phyloP scores from a whole-genome alignment of 2,888 invertebrate species.

The Thalpophila matura region DNA sequence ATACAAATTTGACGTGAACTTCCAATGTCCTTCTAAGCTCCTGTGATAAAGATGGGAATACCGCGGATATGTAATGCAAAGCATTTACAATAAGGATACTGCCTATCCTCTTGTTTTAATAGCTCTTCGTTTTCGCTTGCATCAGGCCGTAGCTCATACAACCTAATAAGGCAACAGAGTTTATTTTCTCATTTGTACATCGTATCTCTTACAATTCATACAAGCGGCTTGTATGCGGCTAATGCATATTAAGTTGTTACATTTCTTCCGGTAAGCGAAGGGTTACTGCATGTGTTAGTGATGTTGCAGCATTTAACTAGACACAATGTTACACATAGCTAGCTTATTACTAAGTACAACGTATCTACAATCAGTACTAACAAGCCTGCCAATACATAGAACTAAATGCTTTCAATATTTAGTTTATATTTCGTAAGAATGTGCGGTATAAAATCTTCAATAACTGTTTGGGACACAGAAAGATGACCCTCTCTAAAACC shows the following conservation, averaged over 20 bases:
- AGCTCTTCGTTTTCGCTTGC: too few relatives aligned
- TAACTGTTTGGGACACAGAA: too few relatives aligned
- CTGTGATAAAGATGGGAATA: too few relatives aligned
- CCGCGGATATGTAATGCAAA: too few relatives aligned
- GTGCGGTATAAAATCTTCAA: too few relatives aligned
- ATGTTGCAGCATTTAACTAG: constrained; percentile 38
- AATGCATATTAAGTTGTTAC: constrained; percentile 52
- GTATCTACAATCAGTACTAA: constrained; percentile 22
- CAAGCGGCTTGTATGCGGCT: constrained; percentile 21
- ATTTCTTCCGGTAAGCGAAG: constrained; percentile 49
- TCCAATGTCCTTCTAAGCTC: too few relatives aligned
- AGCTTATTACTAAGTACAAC: constrained; percentile 15
- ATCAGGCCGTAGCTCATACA: too few relatives aligned
- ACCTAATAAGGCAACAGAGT: neutral
- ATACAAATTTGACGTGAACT: too few relatives aligned
- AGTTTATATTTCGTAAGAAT: neutral
- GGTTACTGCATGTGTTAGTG: constrained; percentile 24
- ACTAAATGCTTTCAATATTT: neutral
- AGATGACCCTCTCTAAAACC: too few relatives aligned
- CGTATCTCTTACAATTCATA: constrained; percentile 34
- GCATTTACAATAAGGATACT: too few relatives aligned
- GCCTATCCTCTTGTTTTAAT: too few relatives aligned
- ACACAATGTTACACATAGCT: constrained; percentile 28
- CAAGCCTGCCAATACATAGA: constrained; percentile 3
- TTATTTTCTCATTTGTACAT: neutral